phyloP scores from a whole-genome alignment of 2,797 vertebrate species.

The Atherinosoma microstoma region DNA sequence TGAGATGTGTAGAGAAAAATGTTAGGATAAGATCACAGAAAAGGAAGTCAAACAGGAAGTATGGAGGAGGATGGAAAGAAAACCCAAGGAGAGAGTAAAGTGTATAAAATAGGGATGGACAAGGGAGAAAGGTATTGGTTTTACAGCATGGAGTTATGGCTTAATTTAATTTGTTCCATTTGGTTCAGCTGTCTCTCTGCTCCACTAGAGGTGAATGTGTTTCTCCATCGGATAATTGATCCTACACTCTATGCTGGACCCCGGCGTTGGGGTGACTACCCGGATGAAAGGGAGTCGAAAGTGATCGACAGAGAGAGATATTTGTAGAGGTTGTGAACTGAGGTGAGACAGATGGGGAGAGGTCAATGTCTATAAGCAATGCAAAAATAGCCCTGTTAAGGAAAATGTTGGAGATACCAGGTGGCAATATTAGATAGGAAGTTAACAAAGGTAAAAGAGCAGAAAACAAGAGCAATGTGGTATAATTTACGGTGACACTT shows the following conservation, averaged over 20 bases:
- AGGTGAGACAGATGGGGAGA: constrained; percentile 1
- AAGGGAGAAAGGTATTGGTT: constrained; percentile 53
- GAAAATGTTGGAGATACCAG: background rate
- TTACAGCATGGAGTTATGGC: constrained; percentile 69
- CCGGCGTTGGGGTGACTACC: constrained; percentile 31
- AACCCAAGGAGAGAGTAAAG: constrained; percentile 40
- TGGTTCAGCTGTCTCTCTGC: constrained; percentile 76
- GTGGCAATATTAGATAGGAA: background rate
- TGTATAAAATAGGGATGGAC: constrained; percentile 40
- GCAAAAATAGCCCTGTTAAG: background rate
- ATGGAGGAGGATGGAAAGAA: constrained; percentile 14
- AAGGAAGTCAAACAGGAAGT: constrained; percentile 14
- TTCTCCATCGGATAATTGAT: constrained; percentile 77
- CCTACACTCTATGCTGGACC: constrained; percentile 63
- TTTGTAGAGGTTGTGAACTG: constrained; percentile 18
- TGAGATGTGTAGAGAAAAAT: constrained; percentile 21
- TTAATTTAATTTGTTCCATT: constrained; percentile 83
- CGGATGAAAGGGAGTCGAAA: constrained; percentile 53
- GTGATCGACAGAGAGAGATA: constrained; percentile 21
- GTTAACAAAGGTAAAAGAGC: too few relatives aligned
- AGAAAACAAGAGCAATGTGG: background rate
- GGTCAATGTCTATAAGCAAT: constrained; percentile 7
- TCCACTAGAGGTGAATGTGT: constrained; percentile 76
- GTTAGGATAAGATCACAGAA: constrained; percentile 31
- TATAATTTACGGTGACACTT: background rate